These are phyloP conservation scores for Sussaba pulchella DNA, from an alignment of 2,888 invertebrate genomes.

Conservation along the genomic window DNA sequence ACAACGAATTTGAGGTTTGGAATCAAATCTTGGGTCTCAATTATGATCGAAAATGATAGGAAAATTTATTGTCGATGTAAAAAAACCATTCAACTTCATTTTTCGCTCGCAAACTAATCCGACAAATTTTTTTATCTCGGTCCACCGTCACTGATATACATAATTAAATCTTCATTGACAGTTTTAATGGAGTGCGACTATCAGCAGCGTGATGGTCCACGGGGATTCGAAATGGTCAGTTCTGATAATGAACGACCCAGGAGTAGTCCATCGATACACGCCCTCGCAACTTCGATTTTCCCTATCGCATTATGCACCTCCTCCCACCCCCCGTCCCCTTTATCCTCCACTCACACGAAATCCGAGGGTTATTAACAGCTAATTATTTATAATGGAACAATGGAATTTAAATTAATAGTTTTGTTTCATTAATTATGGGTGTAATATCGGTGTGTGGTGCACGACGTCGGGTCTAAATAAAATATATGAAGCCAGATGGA, in stretches of 20 bases:
- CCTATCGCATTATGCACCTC: slow-evolving; percentile 77
- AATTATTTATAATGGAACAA: slow-evolving; percentile 84
- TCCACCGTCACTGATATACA: background rate
- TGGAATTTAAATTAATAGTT: slow-evolving; percentile 84
- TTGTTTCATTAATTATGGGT: slow-evolving; percentile 83
- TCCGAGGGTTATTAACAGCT: slow-evolving; percentile 81
- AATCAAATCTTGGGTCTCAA: no score
- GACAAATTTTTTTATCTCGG: background rate
- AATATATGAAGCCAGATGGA: slow-evolving; percentile 76
- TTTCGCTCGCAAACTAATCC: background rate
- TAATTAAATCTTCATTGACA: slow-evolving; percentile 54
- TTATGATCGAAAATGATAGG: no score
- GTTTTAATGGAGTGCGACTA: slow-evolving; percentile 40
- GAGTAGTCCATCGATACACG: slow-evolving; percentile 23
- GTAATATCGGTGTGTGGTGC: slow-evolving; percentile 78
- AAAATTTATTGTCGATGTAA: no score
- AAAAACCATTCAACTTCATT: no score
- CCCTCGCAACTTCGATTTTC: slow-evolving; percentile 60
- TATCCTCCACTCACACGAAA: slow-evolving; percentile 63
- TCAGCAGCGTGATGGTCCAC: slow-evolving; percentile 57
- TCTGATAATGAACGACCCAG: slow-evolving; percentile 49
- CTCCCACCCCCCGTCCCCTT: slow-evolving; percentile 10
- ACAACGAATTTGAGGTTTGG: no score
- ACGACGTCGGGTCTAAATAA: slow-evolving; percentile 81
- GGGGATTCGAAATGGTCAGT: slow-evolving; percentile 64